Percentiles rank a stretch among this genome's conserved stretches.
Evolutionary conservation across 2,797 vertebrate species (phyloP).

Genomic region (Scleropages formosus): DNA sequence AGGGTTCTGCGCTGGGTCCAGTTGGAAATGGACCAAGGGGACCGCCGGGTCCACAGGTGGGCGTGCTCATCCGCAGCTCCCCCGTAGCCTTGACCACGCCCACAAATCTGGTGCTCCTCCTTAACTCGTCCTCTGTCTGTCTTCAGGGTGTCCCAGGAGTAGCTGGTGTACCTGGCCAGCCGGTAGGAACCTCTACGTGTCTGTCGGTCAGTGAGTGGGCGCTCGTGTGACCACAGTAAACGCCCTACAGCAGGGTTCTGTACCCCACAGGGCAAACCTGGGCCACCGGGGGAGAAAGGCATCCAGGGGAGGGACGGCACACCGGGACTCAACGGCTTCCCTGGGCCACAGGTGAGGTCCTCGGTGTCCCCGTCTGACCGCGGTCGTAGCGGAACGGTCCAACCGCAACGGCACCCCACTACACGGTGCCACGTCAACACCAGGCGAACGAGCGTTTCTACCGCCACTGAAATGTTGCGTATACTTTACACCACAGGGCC

Average conservation of each 20-base stretch:
- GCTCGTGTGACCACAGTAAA: not conserved
- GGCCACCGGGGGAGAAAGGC: constrained; percentile 68
- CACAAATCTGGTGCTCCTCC: not conserved
- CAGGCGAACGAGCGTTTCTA: too few relatives aligned
- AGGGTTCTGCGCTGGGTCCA: constrained; percentile 73
- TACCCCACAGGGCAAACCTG: constrained; percentile 68
- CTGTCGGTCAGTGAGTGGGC: not conserved
- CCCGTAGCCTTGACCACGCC: not conserved
- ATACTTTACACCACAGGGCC: constrained; percentile 57
- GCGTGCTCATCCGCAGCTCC: constrained; percentile 22
- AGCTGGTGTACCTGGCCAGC: constrained; percentile 63
- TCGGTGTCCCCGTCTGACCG: not conserved
- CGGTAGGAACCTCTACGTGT: not conserved
- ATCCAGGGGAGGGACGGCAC: constrained; percentile 73
- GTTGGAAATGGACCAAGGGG: constrained; percentile 68
- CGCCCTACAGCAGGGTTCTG: not conserved
- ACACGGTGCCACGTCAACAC: too few relatives aligned
- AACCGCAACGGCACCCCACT: too few relatives aligned
- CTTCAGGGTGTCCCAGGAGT: constrained; percentile 75
- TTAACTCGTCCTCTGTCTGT: constrained; percentile 30
- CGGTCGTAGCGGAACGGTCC: not conserved
- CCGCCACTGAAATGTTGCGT: not conserved
- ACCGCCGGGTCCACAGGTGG: constrained; percentile 74
- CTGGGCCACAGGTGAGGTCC: constrained; percentile 76
- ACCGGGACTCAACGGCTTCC: constrained; percentile 80